Evolutionary conservation across 2,113 vertebrate genomes (phyloP), one percentile per base, ranked within the genome.

Genomic region (Poeciliopsis turrubarensis): DNA sequence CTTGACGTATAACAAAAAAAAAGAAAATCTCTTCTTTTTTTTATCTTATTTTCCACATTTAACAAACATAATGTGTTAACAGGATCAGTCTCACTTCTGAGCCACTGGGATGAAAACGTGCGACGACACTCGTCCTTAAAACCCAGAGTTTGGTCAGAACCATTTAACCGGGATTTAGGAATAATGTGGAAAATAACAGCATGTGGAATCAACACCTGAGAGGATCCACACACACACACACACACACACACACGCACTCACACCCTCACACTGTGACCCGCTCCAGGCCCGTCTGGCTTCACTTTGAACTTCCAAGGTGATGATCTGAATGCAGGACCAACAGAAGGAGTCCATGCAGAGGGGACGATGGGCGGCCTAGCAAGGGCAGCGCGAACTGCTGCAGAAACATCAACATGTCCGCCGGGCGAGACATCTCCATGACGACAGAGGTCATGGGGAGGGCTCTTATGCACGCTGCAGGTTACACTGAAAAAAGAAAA

Each of bases 241-340:
- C 31, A 31, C 32, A 32, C 32, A 32, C 32, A 7, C 6, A 8
- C 34, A 2, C 9, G 0, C 9, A 10, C 51, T 10, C 51, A 54
- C 8, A 9, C 51, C 51, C n/a, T 25, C 51, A 22, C 51, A 54
- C 4, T 54, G 51, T 54, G 19, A 54, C 51, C 51, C 5, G 5
- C 19, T 54, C 47, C 47, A 54, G 51, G 51, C 22, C 22, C 22
- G 64, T 22, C 67, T 60, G 13, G 70, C 75, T 84, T 86, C 81
- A 78, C 89, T 91, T 91, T 92, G 91, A 93, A 94, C 92, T 88
- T 85, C 70, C 29, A 25, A 91, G 84, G 89, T 91, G 91, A 83
- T 80, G 70, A 63, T 41, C 57, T 27, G 61, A 83, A 89, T 47
- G 72, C 77, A 89, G 86, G 44, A 72, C 73, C 78, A 73, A 72